Evolutionary conservation across 1,140 invertebrate genomes (phyloP).

Genomic region (Lucilia sericata): DNA sequence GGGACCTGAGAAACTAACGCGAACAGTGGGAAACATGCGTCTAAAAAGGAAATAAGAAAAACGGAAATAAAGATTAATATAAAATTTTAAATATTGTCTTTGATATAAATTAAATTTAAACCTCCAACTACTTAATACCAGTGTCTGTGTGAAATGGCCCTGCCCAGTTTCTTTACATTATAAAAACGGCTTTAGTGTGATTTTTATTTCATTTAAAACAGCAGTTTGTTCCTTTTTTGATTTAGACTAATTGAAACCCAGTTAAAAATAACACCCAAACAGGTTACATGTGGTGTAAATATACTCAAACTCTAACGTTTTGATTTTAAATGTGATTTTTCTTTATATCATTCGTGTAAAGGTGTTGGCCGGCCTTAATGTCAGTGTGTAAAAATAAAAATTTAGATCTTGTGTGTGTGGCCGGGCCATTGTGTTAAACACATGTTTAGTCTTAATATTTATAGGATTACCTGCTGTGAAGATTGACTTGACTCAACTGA

Average conservation of each 20-base stretch:
- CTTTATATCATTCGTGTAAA: not conserved
- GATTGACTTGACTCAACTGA: not conserved
- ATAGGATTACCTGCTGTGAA: constrained; percentile 14
- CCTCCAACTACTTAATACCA: not conserved
- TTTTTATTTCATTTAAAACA: not conserved
- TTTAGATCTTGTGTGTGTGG: not conserved
- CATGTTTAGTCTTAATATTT: constrained; percentile 37
- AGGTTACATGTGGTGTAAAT: not conserved
- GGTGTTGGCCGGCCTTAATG: not conserved
- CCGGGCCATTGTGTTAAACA: constrained; percentile 10
- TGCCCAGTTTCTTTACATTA: not conserved
- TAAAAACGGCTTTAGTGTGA: not conserved
- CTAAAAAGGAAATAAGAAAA: constrained; percentile 73
- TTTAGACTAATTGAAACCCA: not conserved
- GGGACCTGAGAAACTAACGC: constrained; percentile 90
- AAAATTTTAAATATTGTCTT: constrained; percentile 41
- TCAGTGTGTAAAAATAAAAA: not conserved
- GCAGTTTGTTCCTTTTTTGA: not conserved
- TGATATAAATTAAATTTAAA: not conserved
- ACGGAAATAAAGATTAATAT: constrained; percentile 53
- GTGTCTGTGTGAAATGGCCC: not conserved
- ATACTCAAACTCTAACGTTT: not conserved
- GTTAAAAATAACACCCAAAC: not conserved
- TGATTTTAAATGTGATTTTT: not conserved
- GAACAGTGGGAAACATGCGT: constrained; percentile 97